Conservation (phyloP, 2,888 invertebrate species). For the Leptinotarsa haldemani region DNA sequence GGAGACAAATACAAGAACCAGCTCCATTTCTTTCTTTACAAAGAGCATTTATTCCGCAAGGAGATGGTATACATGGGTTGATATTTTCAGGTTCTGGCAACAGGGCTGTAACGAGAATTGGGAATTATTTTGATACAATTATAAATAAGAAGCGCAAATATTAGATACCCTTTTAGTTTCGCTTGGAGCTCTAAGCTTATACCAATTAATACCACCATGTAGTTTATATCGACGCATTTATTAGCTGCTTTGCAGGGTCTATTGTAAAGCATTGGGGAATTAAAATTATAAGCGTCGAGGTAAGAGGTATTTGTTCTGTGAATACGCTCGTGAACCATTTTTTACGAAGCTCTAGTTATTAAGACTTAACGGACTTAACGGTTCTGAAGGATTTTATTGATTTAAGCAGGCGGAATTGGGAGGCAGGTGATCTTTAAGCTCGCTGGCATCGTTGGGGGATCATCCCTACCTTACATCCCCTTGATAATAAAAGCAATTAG, state of each 20-base stretch:
- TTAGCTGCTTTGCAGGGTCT: slow-evolving; percentile 43
- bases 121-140: not conserved
- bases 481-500: slow-evolving; percentile 50
- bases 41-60: slow-evolving; percentile 76
- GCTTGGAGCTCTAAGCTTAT: slow-evolving; percentile 30
- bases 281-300: slow-evolving; percentile 40
- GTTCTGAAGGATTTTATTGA: slow-evolving; percentile 45
- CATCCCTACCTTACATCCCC: slow-evolving; percentile 61
- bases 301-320: slow-evolving; percentile 38
- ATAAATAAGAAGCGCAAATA: slow-evolving; percentile 42
- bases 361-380: slow-evolving; percentile 11
- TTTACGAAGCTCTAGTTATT: slow-evolving; percentile 47
- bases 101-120: slow-evolving; percentile 44
- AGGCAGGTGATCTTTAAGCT: slow-evolving; percentile 58
- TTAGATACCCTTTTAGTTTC: slow-evolving; percentile 45
- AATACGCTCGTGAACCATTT: slow-evolving; percentile 52
- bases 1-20: slow-evolving; percentile 78
- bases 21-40: slow-evolving; percentile 79
- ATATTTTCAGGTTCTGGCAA: slow-evolving; percentile 51
- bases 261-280: slow-evolving; percentile 28
- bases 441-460: slow-evolving; percentile 64
- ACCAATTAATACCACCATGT: slow-evolving; percentile 35
- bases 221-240: slow-evolving; percentile 36
- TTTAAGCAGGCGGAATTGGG: slow-evolving; percentile 51
- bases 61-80: slow-evolving; percentile 77